Percentiles rank a stretch among this genome's conserved stretches.
phyloP scores from a whole-genome alignment of 2,797 vertebrate genomes.

The Benthosema pterotum region DNA sequence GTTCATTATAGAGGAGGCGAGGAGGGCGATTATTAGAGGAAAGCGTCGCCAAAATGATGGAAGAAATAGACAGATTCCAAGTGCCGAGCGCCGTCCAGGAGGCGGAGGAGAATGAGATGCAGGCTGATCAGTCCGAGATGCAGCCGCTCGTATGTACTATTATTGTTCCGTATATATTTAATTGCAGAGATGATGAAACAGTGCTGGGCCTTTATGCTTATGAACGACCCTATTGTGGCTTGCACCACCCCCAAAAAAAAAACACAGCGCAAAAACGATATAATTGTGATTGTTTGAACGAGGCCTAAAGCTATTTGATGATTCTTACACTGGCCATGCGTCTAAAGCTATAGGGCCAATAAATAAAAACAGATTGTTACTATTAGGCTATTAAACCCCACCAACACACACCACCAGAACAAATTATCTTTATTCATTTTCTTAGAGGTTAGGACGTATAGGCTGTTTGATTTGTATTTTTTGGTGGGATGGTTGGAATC shows the following conservation, averaged over 20 bases:
- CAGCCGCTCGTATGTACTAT: conserved; percentile 89
- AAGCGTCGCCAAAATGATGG: conserved; percentile 89
- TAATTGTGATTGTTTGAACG: background rate
- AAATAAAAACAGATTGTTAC: too few species aligned
- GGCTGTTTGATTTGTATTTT: background rate
- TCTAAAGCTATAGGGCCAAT: too few species aligned
- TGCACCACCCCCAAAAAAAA: too few species aligned
- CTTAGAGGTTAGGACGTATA: background rate
- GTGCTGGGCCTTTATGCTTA: background rate
- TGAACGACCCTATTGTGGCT: too few species aligned
- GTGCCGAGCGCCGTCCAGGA: conserved; percentile 90
- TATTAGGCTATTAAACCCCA: too few species aligned
- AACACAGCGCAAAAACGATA: too few species aligned
- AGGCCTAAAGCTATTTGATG: conserved; percentile 21
- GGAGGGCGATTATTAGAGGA: conserved; percentile 11
- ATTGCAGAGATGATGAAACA: background rate
- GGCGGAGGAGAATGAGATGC: conserved; percentile 81
- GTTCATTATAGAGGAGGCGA: conserved; percentile 9
- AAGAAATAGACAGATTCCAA: conserved; percentile 96
- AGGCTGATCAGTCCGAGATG: conserved; percentile 87
- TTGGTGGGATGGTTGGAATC: conserved; percentile 13
- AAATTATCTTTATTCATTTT: too few species aligned
- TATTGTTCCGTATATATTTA: background rate
- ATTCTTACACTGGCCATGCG: too few species aligned
- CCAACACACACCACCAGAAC: too few species aligned